Evolutionary conservation across 2,797 vertebrate genomes (phyloP), one percentile per base, ranked within the genome.

Genomic region (Sorex maritimensis): DNA sequence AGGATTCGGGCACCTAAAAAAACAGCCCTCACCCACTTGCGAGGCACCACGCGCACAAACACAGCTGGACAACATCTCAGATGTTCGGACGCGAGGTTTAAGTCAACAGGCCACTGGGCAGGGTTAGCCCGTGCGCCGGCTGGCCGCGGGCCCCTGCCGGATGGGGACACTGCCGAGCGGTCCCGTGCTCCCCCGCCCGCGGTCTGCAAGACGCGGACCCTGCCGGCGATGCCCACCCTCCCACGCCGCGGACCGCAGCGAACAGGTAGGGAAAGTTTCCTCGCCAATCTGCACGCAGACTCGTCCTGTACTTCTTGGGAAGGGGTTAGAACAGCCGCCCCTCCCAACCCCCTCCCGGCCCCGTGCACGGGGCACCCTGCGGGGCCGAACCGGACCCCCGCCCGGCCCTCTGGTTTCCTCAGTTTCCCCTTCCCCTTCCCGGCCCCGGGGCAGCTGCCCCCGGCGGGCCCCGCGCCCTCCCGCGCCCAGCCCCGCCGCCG

Each of bases 231-330:
- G 30, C 75, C 21, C 58, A 23, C 4, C 0, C 28, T 61, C 52
- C 30, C 30, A 63, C 30, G 65, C 8, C 71, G 72, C 28, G 86
- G 30, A 23, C 34, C n/a, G 21, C 13, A 79, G 73, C 86, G 68
- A 86, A 73, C 92, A 95, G 38, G 72, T 44, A 55, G 88, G 15
- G 52, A 88, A 93, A 92, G 71, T 94, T 95, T 94, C 71, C 83
- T 28, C 49, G 86, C 41, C 30, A 88, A 61, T 46, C 87, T 87
- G 44, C 65, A 63, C 26, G 72, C n/a, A 80, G 55, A 90, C 71
- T 68, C 23, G 78, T 21, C 30, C 6, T 1, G 41, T 14, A 90
- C 79, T 80, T 34, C 55, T 21, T 55, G 68, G 49, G 75, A 79
- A 38, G n/a, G 65, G 30, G 38, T 19, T 41, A 13, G 77, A n/a